Percentiles rank a stretch among this genome's conserved stretches.
Conservation (phyloP, 2,797 vertebrate genomes). For the Astyanax mexicanus region DNA sequence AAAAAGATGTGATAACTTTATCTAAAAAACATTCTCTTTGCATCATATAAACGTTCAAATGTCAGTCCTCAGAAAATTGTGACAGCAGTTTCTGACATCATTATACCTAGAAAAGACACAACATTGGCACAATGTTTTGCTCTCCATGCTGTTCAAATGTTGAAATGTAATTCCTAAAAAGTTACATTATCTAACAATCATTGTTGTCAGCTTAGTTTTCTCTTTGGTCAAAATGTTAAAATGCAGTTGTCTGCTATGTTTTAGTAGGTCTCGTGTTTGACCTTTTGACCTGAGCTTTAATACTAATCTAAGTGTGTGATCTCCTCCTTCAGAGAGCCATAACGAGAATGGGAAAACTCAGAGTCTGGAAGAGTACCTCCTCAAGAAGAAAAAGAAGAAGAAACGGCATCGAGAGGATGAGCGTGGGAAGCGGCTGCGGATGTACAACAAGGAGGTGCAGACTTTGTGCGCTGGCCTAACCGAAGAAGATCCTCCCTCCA, state of each 20-base stretch:
- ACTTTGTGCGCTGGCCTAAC: conserved; percentile 84
- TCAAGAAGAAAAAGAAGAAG: conserved; percentile 96
- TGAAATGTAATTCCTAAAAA: too few relatives aligned
- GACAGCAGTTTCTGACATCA: too few relatives aligned
- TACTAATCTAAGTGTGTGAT: neutral
- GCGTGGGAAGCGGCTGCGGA: conserved; percentile 83
- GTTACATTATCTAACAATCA: too few relatives aligned
- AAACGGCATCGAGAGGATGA: conserved; percentile 91
- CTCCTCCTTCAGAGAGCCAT: conserved; percentile 68
- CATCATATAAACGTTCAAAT: too few relatives aligned
- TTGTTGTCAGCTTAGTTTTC: too few relatives aligned
- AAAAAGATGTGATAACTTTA: too few relatives aligned
- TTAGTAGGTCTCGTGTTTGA: neutral
- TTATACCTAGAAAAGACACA: too few relatives aligned
- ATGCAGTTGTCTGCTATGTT: neutral
- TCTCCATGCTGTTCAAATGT: too few relatives aligned
- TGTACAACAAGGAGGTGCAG: conserved; percentile 93
- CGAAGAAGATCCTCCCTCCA: conserved; percentile 72
- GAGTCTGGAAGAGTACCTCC: conserved; percentile 86
- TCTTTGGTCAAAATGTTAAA: too few relatives aligned
- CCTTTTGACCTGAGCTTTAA: neutral
- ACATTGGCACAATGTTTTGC: too few relatives aligned
- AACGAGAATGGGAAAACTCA: conserved; percentile 90
- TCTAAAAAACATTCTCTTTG: too few relatives aligned
- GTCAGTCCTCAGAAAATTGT: too few relatives aligned